Base-by-base conservation (phyloP, 2,888 invertebrate species). In the Diachrysia chrysitis region DNA sequence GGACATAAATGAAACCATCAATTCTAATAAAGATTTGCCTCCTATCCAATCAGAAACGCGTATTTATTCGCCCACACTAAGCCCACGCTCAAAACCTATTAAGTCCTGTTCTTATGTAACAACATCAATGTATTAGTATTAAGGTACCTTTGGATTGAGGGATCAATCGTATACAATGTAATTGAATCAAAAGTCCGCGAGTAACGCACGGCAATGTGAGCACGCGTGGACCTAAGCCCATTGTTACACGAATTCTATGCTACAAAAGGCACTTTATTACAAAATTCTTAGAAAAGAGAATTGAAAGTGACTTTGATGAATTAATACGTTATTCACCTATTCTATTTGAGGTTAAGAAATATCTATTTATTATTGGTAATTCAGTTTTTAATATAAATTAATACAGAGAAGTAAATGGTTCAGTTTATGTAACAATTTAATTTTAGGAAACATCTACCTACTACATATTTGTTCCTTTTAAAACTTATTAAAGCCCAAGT, bases 171-270 rank as follows among this genome's bases (percentile, higher is more conserved):
- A 64, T 63, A 78, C 71, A 73, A 70, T 73, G 78, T 85, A 87
- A 86, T 85, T 83, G 78, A 80, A 80, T 83, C 78, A 77, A 83
- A 82, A 83, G 76, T 78, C 73, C 64, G 59, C 61, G 75, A 60
- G 65, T 66, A 73, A 4, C 5, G 6, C 42, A 42, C 42, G 42
- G n/a, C n/a, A n/a, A 42, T 42, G 42, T n/a, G 42, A 63, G n/a
- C n/a, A 56, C 48, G 58, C 35, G 54, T n/a, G 7, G 10, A 7
- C 6, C 25, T 9, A 25, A 37, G 10, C 67, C 73, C 73, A 71
- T 73, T 78, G 66, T 73, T 25, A 29, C 9, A 63, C 60, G 67
- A 21, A 7, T 53, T 68, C 3, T 63, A n/a, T 51, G 56, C 35
- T 32, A 58, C 19, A 2, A 53, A 48, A 51, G 48, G 48, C 48